A percentile compares a stretch with the other conserved stretches of the same genome.
Conservation (phyloP, 2,888 invertebrate genomes). For the Melanostoma mellinum region DNA sequence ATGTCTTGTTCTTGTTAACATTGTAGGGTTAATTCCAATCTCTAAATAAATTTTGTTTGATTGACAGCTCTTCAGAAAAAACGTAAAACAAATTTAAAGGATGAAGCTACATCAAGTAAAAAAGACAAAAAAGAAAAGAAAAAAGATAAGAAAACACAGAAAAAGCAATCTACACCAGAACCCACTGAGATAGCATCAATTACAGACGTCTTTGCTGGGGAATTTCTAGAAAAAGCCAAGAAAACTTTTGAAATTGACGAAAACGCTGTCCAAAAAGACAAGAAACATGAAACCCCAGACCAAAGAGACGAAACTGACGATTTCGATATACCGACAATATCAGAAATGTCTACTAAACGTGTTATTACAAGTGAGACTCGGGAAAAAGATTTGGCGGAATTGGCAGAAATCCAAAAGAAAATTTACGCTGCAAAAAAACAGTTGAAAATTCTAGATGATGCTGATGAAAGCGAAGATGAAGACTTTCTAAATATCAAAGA, state of each 20-base stretch:
- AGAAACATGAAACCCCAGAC: slow-evolving; percentile 78
- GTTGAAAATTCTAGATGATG: slow-evolving; percentile 81
- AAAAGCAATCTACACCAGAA: slow-evolving; percentile 75
- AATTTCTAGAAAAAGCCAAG: slow-evolving; percentile 83
- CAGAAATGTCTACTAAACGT: slow-evolving; percentile 80
- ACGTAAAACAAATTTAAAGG: slow-evolving; percentile 81
- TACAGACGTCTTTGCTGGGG: slow-evolving; percentile 86
- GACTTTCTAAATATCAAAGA: slow-evolving; percentile 86
- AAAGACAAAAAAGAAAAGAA: slow-evolving; percentile 80
- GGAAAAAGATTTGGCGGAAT: slow-evolving; percentile 82
- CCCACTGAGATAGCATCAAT: slow-evolving; percentile 81
- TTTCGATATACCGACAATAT: slow-evolving; percentile 83
- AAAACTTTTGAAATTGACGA: slow-evolving; percentile 77
- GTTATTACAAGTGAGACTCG: slow-evolving; percentile 74
- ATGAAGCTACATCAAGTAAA: slow-evolving; percentile 77
- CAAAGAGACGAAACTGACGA: slow-evolving; percentile 80
- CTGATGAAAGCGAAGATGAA: slow-evolving; percentile 85
- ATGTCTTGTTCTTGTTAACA: not conserved
- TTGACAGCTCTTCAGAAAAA: slow-evolving; percentile 78
- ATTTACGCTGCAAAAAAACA: slow-evolving; percentile 84
- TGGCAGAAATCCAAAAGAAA: slow-evolving; percentile 85
- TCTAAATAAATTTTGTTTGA: not conserved
- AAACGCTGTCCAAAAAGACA: slow-evolving; percentile 76
- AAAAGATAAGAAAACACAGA: slow-evolving; percentile 74
- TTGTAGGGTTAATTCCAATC: not conserved